Evolutionary conservation across 2,888 invertebrate genomes (phyloP).

Genomic region (Archaeoteleia sp.): DNA sequence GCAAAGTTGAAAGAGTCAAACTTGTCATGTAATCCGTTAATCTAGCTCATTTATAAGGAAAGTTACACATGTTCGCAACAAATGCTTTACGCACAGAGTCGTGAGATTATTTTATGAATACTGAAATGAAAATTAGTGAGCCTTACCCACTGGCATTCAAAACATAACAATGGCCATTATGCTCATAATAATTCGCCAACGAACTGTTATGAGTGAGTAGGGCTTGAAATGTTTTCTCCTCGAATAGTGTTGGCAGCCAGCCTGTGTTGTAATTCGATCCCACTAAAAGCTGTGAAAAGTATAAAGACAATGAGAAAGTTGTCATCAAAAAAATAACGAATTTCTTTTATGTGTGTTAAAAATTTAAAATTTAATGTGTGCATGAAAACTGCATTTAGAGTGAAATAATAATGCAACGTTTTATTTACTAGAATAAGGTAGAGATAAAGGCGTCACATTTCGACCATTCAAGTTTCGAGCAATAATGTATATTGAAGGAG

Average conservation of each 20-base stretch:
- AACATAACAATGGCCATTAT: slow-evolving; percentile 61
- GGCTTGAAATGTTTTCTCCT: slow-evolving; percentile 60
- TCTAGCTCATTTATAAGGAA: neutral
- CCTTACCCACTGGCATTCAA: slow-evolving; percentile 66
- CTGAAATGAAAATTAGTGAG: slow-evolving; percentile 20
- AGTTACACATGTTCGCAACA: neutral
- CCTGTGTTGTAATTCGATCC: slow-evolving; percentile 66
- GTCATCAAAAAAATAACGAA: neutral
- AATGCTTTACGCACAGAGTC: slow-evolving; percentile 11
- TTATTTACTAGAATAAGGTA: too few species aligned
- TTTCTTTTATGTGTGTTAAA: neutral
- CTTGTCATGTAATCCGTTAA: neutral
- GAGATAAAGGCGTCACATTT: too few species aligned
- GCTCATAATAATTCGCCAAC: slow-evolving; percentile 64
- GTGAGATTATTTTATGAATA: slow-evolving; percentile 15
- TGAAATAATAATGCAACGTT: slow-evolving; percentile 9
- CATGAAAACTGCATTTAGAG: neutral
- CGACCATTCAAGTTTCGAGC: too few species aligned
- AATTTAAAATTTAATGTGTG: too few species aligned
- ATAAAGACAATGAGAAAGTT: neutral
- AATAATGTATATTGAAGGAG: too few species aligned
- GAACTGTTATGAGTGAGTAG: slow-evolving; percentile 58
- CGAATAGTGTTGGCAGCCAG: slow-evolving; percentile 66
- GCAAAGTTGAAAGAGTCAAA: neutral
- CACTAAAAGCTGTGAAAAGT: slow-evolving; percentile 62